phyloP scores from a whole-genome alignment of 2,113 vertebrate species.

The Genyomyrus donnyi region DNA sequence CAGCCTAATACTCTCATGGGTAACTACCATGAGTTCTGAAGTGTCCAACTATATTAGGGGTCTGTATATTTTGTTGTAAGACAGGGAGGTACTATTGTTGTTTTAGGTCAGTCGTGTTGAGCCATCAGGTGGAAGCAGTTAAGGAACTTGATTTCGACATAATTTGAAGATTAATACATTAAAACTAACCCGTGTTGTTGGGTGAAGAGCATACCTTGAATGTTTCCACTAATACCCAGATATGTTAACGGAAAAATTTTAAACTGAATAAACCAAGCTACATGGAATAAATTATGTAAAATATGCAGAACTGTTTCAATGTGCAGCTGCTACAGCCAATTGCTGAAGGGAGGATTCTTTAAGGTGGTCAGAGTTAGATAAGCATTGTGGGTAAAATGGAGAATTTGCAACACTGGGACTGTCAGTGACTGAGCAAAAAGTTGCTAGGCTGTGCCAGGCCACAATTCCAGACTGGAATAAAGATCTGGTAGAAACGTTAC shows the following conservation, averaged over 20 bases:
- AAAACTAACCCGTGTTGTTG: not conserved
- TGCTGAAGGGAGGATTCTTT: not conserved
- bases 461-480: not conserved
- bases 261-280: not conserved
- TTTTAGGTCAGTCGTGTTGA: not conserved
- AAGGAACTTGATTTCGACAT: not conserved
- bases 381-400: not conserved
- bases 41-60: not conserved
- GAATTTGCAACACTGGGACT: not conserved
- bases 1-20: not conserved
- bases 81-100: not conserved
- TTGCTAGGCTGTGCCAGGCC: not conserved
- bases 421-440: not conserved
- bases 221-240: not conserved
- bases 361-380: not conserved
- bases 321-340: not conserved
- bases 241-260: not conserved
- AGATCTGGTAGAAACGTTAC: not conserved
- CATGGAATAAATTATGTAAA: not conserved
- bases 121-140: not conserved
- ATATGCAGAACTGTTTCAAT: not conserved
- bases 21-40: not conserved
- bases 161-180: not conserved
- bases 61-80: not conserved
- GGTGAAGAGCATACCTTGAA: not conserved